Evolutionary conservation across 2,113 vertebrate genomes (phyloP).

Genomic region (Takifugu flavidus): DNA sequence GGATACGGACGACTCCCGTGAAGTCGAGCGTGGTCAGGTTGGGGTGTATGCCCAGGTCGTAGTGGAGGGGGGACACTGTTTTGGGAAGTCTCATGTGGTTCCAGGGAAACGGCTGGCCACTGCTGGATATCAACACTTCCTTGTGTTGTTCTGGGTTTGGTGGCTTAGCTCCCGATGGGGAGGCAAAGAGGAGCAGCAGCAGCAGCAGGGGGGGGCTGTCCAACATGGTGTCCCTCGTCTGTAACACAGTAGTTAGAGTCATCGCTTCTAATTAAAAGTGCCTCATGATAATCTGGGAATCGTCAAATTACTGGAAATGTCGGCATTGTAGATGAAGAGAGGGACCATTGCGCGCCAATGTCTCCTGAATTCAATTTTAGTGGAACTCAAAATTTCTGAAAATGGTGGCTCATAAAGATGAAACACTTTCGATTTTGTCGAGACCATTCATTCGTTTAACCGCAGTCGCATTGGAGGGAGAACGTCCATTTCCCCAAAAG

Average conservation of each 20-base stretch:
- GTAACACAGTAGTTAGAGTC: slow-evolving; percentile 1
- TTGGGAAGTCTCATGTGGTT: slow-evolving; percentile 79
- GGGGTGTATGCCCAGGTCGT: slow-evolving; percentile 82
- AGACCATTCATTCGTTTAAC: slow-evolving; percentile 1
- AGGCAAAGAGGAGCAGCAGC: slow-evolving; percentile 19
- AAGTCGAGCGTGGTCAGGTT: slow-evolving; percentile 84
- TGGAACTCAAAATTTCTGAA: background rate
- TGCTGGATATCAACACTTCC: slow-evolving; percentile 49
- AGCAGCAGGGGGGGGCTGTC: slow-evolving; percentile 28
- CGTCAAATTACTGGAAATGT: no score
- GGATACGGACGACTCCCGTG: slow-evolving; percentile 70
- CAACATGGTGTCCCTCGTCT: slow-evolving; percentile 54
- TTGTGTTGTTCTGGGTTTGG: slow-evolving; percentile 29
- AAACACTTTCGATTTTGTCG: slow-evolving; percentile 30
- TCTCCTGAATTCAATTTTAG: background rate
- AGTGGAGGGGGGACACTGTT: slow-evolving; percentile 77
- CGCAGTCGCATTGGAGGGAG: no score
- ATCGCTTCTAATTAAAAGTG: no score
- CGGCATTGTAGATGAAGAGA: no score
- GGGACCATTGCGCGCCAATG: no score
- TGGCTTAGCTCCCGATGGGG: slow-evolving; percentile 47
- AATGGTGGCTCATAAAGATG: background rate
- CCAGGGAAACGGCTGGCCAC: slow-evolving; percentile 81
- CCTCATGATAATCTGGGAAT: no score
- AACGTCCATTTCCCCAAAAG: background rate